phyloP scores from a whole-genome alignment of 2,888 invertebrate genomes.

The Microdon myrmicae region DNA sequence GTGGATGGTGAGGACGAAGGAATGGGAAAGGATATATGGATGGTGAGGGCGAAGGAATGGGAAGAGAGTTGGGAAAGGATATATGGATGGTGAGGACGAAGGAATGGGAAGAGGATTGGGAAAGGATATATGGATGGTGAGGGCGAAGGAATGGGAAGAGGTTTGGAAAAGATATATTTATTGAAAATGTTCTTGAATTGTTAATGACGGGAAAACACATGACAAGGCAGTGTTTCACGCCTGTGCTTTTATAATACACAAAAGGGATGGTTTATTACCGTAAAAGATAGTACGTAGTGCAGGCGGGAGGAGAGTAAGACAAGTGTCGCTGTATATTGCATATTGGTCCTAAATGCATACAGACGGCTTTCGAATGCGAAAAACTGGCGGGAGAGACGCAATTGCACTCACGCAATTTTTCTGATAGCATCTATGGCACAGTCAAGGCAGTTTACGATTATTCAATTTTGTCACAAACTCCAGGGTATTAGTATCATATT shows the following conservation, averaged over 20 bases:
- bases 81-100: slow-evolving; percentile 33
- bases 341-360: not conserved
- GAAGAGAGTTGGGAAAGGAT: slow-evolving; percentile 2
- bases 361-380: slow-evolving; percentile 1
- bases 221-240: slow-evolving; percentile 18
- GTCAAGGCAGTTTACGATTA: slow-evolving; percentile 3
- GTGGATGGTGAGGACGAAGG: slow-evolving; percentile 50
- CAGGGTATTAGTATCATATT: too few relatives aligned
- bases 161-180: too few relatives aligned
- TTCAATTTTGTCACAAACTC: too few relatives aligned
- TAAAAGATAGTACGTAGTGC: too few relatives aligned
- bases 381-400: slow-evolving; percentile 6
- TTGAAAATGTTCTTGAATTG: slow-evolving; percentile 34
- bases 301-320: too few relatives aligned
- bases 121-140: slow-evolving; percentile 50
- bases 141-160: too few relatives aligned
- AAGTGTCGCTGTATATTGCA: not conserved
- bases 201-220: slow-evolving; percentile 7
- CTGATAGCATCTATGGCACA: slow-evolving; percentile 38
- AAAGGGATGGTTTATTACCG: slow-evolving; percentile 14
- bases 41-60: slow-evolving; percentile 52
- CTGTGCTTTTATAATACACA: slow-evolving; percentile 24
- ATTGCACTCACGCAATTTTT: slow-evolving; percentile 36
- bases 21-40: slow-evolving; percentile 47
- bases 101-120: slow-evolving; percentile 34